Evolutionary conservation across 2,888 invertebrate genomes (phyloP).

Genomic region (Nomada fucata): DNA sequence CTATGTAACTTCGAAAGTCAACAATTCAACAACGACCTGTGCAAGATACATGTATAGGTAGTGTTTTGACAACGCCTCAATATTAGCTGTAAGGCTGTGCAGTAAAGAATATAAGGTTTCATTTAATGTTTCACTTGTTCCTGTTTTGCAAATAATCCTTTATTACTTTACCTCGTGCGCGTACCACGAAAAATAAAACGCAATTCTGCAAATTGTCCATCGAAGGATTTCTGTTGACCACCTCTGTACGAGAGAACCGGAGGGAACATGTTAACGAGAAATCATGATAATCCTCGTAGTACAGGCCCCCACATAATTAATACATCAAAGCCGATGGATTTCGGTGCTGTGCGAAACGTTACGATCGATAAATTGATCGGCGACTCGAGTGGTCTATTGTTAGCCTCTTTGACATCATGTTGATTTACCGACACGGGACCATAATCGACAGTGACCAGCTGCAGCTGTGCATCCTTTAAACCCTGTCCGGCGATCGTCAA

Average conservation of each 20-base stretch:
- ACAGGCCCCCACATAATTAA: slow-evolving; percentile 40
- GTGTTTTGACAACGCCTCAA: no score
- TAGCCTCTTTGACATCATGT: slow-evolving; percentile 71
- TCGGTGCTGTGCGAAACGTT: background rate
- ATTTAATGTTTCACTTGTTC: no score
- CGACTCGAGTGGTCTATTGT: slow-evolving; percentile 65
- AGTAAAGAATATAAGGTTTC: no score
- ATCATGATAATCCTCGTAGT: slow-evolving; percentile 16
- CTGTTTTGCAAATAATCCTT: no score
- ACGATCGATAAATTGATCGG: slow-evolving; percentile 18
- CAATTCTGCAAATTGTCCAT: background rate
- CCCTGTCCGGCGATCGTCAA: slow-evolving; percentile 6
- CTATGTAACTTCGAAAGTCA: no score
- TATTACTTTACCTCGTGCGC: no score
- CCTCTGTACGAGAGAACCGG: background rate
- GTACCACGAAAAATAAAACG: no score
- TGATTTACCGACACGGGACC: slow-evolving; percentile 54
- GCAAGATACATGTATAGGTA: no score
- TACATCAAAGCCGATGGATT: slow-evolving; percentile 34
- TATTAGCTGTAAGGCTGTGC: no score
- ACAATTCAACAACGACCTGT: no score
- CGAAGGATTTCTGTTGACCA: background rate
- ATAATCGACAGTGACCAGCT: slow-evolving; percentile 24
- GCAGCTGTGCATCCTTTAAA: slow-evolving; percentile 29
- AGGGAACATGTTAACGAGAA: slow-evolving; percentile 21